Base-by-base conservation (phyloP, 2,113 vertebrate species). In the Plectropomus leopardus region DNA sequence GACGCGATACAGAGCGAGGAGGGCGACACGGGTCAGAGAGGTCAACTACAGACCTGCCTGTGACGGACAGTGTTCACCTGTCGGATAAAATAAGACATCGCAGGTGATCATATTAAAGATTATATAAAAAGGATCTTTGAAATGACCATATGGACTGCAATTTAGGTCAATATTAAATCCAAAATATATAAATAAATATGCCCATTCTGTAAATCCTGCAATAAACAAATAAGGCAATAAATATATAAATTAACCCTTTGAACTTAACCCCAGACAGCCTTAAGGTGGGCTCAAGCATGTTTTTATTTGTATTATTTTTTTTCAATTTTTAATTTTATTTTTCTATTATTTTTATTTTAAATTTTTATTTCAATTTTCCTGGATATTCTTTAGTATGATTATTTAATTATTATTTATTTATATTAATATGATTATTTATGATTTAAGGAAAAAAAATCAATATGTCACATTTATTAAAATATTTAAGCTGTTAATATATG, bases 21-120 rank as follows among this genome's bases (percentile, higher is more conserved):
- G 17, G 21, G 17, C 0, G 5, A 51, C 23, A 14, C 0, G 5
- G 50, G 55, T 45, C 60, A 66, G 15, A 34, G 5, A 32, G 23
- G 44, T 59, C 30, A 57, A n/a, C 71, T 79, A 71, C 4, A 17
- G 6, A 58, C 32, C 47, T 55, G 40, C 17, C 15, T 67, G 11
- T 44, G 47, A 55, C 5, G 61, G 16, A 50, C 61, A 61, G 53
- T 66, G 24, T 57, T 63, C 17, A 70, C 23, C 42, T 59, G 1
- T 26, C 21, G 28, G 17, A 47, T 21, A 23, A 65, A 3, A 24
- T 11, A 3, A 51, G 51, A 23, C 34, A 30, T 16, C 23, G 26
- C 1, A 16, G 6, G 19, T 15, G 15, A 45, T 11, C 26, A n/a
- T 47, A 44, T 40, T 4, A 23, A n/a, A 8, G n/a, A 44, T 34